phyloP scores from a whole-genome alignment of 2,888 invertebrate species.

The Nebria brevicollis region DNA sequence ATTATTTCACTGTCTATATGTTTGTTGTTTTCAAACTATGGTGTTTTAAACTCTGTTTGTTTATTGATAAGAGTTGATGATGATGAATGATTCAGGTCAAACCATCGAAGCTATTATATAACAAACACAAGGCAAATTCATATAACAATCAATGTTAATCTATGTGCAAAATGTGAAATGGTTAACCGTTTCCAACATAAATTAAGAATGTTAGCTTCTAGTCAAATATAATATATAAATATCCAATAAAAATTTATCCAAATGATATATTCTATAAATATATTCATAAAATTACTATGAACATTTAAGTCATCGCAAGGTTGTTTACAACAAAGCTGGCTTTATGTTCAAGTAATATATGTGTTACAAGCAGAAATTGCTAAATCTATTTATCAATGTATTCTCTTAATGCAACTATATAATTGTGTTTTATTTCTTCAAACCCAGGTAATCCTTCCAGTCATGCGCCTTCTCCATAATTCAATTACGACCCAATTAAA shows the following conservation, averaged over 20 bases:
- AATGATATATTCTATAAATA: constrained; percentile 28
- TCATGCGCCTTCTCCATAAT: neutral
- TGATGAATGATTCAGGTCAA: constrained; percentile 9
- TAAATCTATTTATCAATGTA: constrained; percentile 53
- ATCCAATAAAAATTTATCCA: constrained; percentile 17
- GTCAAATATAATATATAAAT: constrained; percentile 19
- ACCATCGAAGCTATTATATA: neutral
- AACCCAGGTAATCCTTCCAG: neutral
- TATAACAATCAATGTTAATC: constrained; percentile 21
- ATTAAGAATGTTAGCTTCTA: constrained; percentile 25
- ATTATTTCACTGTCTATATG: neutral
- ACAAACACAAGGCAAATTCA: neutral
- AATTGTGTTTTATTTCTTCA: neutral
- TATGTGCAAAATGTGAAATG: constrained; percentile 37
- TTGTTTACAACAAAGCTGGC: constrained; percentile 43
- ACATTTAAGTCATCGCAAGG: constrained; percentile 38
- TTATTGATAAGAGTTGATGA: constrained; percentile 12
- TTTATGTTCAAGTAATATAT: constrained; percentile 33
- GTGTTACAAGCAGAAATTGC: constrained; percentile 41
- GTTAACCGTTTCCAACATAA: constrained; percentile 41
- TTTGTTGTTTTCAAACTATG: neutral
- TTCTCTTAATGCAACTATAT: constrained; percentile 59
- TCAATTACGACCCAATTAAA: too few relatives aligned
- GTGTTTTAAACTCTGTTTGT: constrained; percentile 16
- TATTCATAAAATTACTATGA: constrained; percentile 31